Evolutionary conservation across 53 echinoderm and acorn worm species (phyloP).

Genomic region (Echinometra lucunter): DNA sequence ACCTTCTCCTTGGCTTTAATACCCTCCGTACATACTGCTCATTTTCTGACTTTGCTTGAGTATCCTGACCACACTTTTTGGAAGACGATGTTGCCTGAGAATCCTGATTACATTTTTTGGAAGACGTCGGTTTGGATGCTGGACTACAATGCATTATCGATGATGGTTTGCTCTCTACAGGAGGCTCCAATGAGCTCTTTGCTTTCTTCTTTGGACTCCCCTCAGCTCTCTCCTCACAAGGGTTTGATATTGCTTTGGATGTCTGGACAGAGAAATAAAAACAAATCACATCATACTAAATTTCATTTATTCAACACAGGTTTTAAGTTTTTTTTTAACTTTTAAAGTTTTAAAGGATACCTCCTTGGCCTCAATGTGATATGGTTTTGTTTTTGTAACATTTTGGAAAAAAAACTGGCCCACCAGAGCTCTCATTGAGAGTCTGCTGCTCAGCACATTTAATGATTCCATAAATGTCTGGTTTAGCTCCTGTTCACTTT

Average conservation of each 20-base stretch:
- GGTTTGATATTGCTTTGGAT: background rate
- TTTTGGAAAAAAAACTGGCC: too few relatives aligned
- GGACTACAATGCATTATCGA: background rate
- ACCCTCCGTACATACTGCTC: background rate
- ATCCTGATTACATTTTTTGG: background rate
- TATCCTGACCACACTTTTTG: background rate
- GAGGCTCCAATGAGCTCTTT: background rate
- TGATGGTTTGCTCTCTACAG: background rate
- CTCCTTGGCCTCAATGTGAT: too few relatives aligned
- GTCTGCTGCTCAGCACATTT: too few relatives aligned
- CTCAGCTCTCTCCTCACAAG: background rate
- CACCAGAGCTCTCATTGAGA: too few relatives aligned
- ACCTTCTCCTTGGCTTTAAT: background rate
- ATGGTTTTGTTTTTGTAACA: too few relatives aligned
- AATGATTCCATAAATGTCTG: too few relatives aligned
- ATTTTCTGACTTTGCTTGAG: background rate
- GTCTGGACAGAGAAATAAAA: background rate
- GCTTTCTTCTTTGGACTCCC: background rate
- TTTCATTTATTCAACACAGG: background rate
- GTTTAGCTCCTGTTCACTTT: too few relatives aligned
- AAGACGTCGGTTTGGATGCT: background rate
- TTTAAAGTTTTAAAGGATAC: too few relatives aligned
- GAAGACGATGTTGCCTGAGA: background rate
- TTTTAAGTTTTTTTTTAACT: background rate
- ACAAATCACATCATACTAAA: background rate